These are phyloP conservation scores for Schizaphis graminum DNA, from an alignment of 2,888 invertebrate species.

Conservation along the genomic window DNA sequence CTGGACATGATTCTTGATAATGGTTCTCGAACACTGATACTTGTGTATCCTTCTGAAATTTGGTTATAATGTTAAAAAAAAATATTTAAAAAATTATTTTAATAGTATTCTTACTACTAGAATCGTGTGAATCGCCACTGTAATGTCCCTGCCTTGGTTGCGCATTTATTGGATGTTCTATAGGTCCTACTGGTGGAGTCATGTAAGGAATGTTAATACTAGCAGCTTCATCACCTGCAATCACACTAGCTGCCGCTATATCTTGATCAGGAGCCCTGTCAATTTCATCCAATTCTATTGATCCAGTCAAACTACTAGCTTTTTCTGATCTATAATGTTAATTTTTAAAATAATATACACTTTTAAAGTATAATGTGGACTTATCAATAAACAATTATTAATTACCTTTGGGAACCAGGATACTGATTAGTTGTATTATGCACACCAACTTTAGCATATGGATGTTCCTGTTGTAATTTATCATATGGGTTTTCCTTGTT, in stretches of 20 bases:
- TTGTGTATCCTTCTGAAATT: slow-evolving; percentile 87
- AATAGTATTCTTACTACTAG: slow-evolving; percentile 73
- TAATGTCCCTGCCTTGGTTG: slow-evolving; percentile 77
- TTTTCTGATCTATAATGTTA: slow-evolving; percentile 42
- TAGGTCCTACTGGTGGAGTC: slow-evolving; percentile 80
- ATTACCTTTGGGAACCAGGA: slow-evolving; percentile 58
- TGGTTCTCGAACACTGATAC: slow-evolving; percentile 91
- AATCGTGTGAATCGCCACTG: slow-evolving; percentile 92
- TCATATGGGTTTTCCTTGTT: slow-evolving; percentile 81
- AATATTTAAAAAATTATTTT: neutral
- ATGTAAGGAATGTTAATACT: slow-evolving; percentile 91
- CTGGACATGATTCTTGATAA: slow-evolving; percentile 79
- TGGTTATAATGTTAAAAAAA: slow-evolving; percentile 62
- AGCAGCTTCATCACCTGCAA: slow-evolving; percentile 87
- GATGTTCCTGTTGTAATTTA: slow-evolving; percentile 70
- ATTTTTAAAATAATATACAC: neutral
- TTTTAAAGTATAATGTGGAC: neutral
- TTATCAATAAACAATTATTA: neutral
- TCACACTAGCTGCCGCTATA: slow-evolving; percentile 89
- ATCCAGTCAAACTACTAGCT: slow-evolving; percentile 40
- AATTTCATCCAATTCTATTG: slow-evolving; percentile 51
- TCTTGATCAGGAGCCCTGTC: slow-evolving; percentile 62
- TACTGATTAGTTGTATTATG: slow-evolving; percentile 59
- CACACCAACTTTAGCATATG: slow-evolving; percentile 70
- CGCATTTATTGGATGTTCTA: slow-evolving; percentile 70